Evolutionary conservation across 2,797 vertebrate species (phyloP).

Genomic region (Rhinogobio ventralis): DNA sequence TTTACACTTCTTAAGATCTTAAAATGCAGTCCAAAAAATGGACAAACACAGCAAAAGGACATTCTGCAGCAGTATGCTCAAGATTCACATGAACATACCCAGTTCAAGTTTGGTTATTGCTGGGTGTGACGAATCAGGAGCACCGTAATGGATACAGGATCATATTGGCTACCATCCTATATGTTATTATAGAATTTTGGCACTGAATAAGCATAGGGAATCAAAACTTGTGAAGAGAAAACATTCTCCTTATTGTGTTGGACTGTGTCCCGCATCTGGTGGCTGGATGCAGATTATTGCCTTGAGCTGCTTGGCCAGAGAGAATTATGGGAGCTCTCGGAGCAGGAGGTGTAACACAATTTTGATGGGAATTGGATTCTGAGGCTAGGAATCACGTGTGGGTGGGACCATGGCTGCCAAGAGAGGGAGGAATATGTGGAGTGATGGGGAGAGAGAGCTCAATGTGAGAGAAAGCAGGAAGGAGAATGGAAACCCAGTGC

Average conservation of each 20-base stretch:
- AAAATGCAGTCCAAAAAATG: neutral
- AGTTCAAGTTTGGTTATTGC: conserved; percentile 8
- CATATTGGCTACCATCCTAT: conserved; percentile 33
- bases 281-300: conserved; percentile 51
- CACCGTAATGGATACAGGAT: neutral
- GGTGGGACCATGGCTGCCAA: conserved; percentile 37
- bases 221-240: conserved; percentile 41
- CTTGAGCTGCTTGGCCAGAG: conserved; percentile 41
- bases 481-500: conserved; percentile 50
- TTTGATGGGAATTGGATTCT: conserved; percentile 59
- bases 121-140: neutral
- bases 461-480: conserved; percentile 13
- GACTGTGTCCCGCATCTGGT: conserved; percentile 45
- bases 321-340: conserved; percentile 47
- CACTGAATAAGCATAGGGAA: conserved; percentile 22
- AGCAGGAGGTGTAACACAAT: conserved; percentile 55
- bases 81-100: neutral
- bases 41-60: neutral
- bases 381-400: conserved; percentile 60
- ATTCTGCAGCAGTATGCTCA: neutral
- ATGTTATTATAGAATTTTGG: conserved; percentile 22
- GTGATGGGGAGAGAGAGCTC: conserved; percentile 11
- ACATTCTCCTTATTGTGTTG: conserved; percentile 34
- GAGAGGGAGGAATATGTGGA: conserved; percentile 25
- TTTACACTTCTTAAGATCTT: too few relatives aligned